Base-by-base conservation (phyloP, 2,888 invertebrate genomes). In the Argyresthia albistria region DNA sequence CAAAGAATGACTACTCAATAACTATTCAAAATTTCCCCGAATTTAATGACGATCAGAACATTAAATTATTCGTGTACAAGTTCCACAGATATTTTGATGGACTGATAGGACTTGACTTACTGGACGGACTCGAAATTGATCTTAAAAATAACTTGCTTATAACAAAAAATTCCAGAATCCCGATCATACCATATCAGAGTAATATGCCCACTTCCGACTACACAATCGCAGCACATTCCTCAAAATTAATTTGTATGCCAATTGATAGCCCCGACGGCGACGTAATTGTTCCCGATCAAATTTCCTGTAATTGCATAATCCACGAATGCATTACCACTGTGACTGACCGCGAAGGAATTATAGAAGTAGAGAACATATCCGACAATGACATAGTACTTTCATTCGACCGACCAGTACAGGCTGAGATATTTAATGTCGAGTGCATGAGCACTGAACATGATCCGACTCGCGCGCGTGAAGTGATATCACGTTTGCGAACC, bases 151-250 rank as follows among this genome's bases (percentile, higher is more conserved):
- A 9, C 3, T n/a, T 10, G 4, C 12, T 47, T 9, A 3, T 6
- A 11, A 47, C 47, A 3, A 10, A 35, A 12, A 7, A 46, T 6
- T 9, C 16, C 15, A 15, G 15, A n/a, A 43, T 43, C 8, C 43
- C 43, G 8, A 46, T 46, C 8, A 11, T 6, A 3, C 54, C 61
- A 39, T 61, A 60, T 46, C 46, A 64, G 0, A 52, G 59, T 11
- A 63, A 63, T 35, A 46, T 42, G 1, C 60, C 62, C 47, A 52
- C 61, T 4, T 63, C 59, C 16, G 63, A 65, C 42, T 60, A 60
- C 2, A 59, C 65, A 7, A 61, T 63, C 7, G 62, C 61, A 0
- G 62, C 60, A 0, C 45, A 53, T 8, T 43, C 55, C 8, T 60
- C 60, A 0, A 64, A 63, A 55, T 12, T 64, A 15, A 14, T 63